A percentile compares a stretch with the other conserved stretches of the same genome.
Evolutionary conservation across 1,140 invertebrate genomes (phyloP).

Genomic region (Antheraea pernyi): DNA sequence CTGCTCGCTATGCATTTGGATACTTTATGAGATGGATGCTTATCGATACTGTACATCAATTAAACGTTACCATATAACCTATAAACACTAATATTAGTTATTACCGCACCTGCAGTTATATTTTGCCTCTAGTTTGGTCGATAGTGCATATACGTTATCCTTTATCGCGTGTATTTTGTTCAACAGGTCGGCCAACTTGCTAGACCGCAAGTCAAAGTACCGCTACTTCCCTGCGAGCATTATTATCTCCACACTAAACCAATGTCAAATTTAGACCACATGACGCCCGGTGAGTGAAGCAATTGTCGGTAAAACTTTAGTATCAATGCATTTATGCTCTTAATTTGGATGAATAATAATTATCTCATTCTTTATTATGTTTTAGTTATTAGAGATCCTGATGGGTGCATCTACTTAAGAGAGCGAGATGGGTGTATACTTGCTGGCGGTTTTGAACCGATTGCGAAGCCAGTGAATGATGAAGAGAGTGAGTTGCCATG

Average conservation of each 20-base stretch:
- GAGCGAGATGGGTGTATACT: conserved; percentile 90
- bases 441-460: conserved; percentile 92
- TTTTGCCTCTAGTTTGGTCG: no score
- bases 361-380: background rate
- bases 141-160: no score
- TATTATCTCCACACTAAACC: conserved; percentile 94
- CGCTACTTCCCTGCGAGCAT: conserved; percentile 95
- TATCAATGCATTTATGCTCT: no score
- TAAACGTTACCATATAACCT: no score
- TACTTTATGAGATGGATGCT: no score
- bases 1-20: no score
- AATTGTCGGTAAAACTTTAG: no score
- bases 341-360: no score
- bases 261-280: conserved; percentile 84
- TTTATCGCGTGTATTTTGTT: conserved; percentile 2
- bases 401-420: conserved; percentile 93
- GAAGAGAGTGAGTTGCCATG: conserved; percentile 73
- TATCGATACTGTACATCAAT: no score
- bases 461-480: conserved; percentile 94
- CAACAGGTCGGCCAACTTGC: conserved; percentile 88
- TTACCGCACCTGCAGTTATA: no score
- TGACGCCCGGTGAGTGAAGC: conserved; percentile 82
- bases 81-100: no score
- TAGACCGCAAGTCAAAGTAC: conserved; percentile 92
- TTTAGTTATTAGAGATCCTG: conserved; percentile 92